Conservation (phyloP, 2,113 vertebrate genomes). For the Kryptolebias marmoratus region DNA sequence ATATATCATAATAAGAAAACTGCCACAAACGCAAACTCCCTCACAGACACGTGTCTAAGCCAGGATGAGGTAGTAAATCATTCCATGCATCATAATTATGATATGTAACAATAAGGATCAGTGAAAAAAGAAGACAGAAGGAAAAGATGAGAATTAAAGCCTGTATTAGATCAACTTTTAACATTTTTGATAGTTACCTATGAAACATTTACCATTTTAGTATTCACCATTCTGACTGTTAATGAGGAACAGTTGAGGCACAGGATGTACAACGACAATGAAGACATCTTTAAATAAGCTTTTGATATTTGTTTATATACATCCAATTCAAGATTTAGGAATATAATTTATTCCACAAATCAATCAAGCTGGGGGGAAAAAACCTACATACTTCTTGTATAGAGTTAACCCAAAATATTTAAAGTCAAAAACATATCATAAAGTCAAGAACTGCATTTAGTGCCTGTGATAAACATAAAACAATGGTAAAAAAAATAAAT, state of each 20-base stretch:
- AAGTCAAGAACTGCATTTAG: neutral
- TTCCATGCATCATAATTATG: conserved; percentile 50
- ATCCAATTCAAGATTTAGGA: neutral
- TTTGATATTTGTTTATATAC: conserved; percentile 8
- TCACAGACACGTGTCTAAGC: conserved; percentile 30
- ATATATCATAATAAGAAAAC: conserved; percentile 44
- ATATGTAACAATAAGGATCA: conserved; percentile 4
- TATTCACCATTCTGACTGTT: neutral
- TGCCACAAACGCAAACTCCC: conserved; percentile 9
- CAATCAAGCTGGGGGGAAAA: neutral
- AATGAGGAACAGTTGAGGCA: neutral
- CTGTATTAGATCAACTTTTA: neutral
- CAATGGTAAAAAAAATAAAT: neutral
- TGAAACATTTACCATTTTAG: neutral
- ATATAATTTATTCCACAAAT: neutral
- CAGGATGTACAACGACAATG: neutral
- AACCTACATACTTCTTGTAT: neutral
- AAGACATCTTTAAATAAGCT: neutral
- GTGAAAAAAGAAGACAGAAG: neutral
- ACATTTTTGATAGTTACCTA: neutral
- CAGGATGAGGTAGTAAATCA: conserved; percentile 29
- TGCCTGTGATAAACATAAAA: neutral
- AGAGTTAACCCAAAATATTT: neutral
- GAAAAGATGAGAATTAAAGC: neutral
- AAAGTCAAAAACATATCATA: neutral